These are phyloP conservation scores for Vanessa atalanta DNA, from an alignment of 1,140 invertebrate genomes.

Conservation along the genomic window DNA sequence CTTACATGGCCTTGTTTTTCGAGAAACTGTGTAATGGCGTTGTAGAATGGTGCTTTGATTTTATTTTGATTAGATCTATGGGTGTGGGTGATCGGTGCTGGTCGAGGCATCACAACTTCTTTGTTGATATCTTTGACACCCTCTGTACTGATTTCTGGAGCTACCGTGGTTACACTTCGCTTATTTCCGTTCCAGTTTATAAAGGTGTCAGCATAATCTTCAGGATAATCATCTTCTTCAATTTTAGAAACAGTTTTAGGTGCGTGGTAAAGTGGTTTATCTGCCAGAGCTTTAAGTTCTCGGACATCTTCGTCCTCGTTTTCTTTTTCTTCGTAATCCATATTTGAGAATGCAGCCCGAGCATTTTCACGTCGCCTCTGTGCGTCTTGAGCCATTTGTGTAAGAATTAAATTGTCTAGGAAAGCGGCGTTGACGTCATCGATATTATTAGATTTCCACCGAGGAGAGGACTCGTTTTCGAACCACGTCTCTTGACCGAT, in stretches of 20 bases:
- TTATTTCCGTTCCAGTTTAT: conserved; percentile 81
- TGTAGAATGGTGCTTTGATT: conserved; percentile 71
- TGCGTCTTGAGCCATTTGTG: conserved; percentile 83
- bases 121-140: conserved; percentile 79
- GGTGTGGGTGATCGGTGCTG: conserved; percentile 68
- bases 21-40: conserved; percentile 74
- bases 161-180: conserved; percentile 61
- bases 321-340: conserved; percentile 77
- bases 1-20: conserved; percentile 70
- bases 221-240: conserved; percentile 69
- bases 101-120: conserved; percentile 83
- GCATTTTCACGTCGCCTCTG: conserved; percentile 71
- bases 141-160: conserved; percentile 49
- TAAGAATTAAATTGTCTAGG: conserved; percentile 83
- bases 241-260: conserved; percentile 70
- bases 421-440: conserved; percentile 83
- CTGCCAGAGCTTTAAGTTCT: conserved; percentile 82
- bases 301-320: conserved; percentile 83
- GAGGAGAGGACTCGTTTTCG: conserved; percentile 76
- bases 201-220: conserved; percentile 68
- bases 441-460: conserved; percentile 71
- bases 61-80: conserved; percentile 52
- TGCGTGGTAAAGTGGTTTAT: conserved; percentile 76
- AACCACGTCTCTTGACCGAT: conserved; percentile 84
- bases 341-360: conserved; percentile 59